Percentiles rank a stretch among this genome's conserved stretches.
Conservation (phyloP, 1,140 invertebrate species). For the Zophobas morio region DNA sequence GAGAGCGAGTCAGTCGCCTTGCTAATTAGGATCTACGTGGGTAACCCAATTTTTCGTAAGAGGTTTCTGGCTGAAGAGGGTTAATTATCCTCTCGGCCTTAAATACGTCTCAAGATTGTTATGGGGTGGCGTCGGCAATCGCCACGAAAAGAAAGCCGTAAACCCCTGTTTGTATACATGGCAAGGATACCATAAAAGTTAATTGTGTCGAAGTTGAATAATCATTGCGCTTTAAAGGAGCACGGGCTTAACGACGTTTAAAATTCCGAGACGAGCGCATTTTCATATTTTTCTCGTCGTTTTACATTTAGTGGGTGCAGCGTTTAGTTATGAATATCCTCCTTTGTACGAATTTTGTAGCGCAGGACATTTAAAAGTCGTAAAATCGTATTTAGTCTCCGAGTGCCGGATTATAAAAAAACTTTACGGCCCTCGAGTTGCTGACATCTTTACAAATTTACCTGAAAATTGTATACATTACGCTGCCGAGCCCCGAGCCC, state of each 20-base stretch:
- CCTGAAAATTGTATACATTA: slow-evolving; percentile 53
- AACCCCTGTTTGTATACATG: background rate
- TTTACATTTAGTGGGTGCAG: slow-evolving; percentile 53
- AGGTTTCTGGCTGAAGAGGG: too few relatives aligned
- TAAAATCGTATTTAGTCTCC: slow-evolving; percentile 59
- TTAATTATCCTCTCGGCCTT: too few relatives aligned
- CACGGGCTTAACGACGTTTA: slow-evolving; percentile 49
- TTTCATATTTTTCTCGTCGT: slow-evolving; percentile 50
- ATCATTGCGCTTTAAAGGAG: slow-evolving; percentile 9
- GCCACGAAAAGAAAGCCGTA: background rate
- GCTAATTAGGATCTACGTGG: too few relatives aligned
- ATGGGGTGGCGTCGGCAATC: background rate
- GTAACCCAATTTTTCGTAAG: too few relatives aligned
- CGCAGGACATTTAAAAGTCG: slow-evolving; percentile 58
- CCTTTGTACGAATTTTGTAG: slow-evolving; percentile 53
- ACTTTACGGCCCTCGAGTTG: slow-evolving; percentile 49
- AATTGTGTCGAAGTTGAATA: slow-evolving; percentile 47
- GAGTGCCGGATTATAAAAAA: slow-evolving; percentile 55
- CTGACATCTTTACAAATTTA: slow-evolving; percentile 56
- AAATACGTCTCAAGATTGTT: too few relatives aligned
- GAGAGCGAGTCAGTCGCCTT: too few relatives aligned
- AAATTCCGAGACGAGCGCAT: slow-evolving; percentile 47
- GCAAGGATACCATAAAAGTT: slow-evolving; percentile 42
- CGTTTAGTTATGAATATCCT: slow-evolving; percentile 57
- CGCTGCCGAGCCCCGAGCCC: slow-evolving; percentile 36